Conservation (phyloP, 2,888 invertebrate species). For the Sinopyrophorus schimmeli region DNA sequence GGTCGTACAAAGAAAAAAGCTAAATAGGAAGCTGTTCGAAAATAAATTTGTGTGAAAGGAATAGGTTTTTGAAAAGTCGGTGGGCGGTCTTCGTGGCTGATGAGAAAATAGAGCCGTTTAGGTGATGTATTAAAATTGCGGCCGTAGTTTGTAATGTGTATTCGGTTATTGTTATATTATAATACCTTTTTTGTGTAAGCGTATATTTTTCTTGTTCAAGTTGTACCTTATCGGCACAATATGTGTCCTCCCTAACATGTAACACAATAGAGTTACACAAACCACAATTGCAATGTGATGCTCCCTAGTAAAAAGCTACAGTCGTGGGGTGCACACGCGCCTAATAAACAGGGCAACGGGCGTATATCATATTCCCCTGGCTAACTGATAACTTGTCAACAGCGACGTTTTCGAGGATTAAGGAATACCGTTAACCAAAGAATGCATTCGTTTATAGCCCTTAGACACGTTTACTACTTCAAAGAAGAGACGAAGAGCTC, state of each 20-base stretch:
- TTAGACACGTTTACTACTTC: conserved; percentile 35
- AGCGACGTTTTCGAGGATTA: conserved; percentile 23
- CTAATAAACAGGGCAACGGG: conserved; percentile 32
- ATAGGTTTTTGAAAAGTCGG: too few relatives aligned
- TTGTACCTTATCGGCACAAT: conserved; percentile 27
- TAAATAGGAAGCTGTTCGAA: too few relatives aligned
- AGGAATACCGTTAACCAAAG: conserved; percentile 32
- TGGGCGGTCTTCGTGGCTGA: conserved; percentile 1
- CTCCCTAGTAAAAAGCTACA: conserved; percentile 35
- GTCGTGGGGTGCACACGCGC: conserved; percentile 25
- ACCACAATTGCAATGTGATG: conserved; percentile 36
- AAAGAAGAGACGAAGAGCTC: conserved; percentile 28
- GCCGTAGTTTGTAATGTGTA: conserved; percentile 12
- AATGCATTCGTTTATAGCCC: conserved; percentile 32
- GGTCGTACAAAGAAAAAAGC: too few relatives aligned
- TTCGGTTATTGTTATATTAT: conserved; percentile 10
- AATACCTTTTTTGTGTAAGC: conserved; percentile 3
- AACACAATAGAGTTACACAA: conserved; percentile 33
- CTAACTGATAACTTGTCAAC: conserved; percentile 40
- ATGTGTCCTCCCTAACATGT: conserved; percentile 29
- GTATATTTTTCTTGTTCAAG: conserved; percentile 28
- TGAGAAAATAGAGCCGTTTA: conserved; percentile 5
- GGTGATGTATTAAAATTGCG: conserved; percentile 14
- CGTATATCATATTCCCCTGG: conserved; percentile 36
- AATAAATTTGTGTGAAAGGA: too few relatives aligned